These are phyloP conservation scores for Macrosiphum euphorbiae DNA, from an alignment of 2,888 invertebrate genomes.

Conservation along the genomic window DNA sequence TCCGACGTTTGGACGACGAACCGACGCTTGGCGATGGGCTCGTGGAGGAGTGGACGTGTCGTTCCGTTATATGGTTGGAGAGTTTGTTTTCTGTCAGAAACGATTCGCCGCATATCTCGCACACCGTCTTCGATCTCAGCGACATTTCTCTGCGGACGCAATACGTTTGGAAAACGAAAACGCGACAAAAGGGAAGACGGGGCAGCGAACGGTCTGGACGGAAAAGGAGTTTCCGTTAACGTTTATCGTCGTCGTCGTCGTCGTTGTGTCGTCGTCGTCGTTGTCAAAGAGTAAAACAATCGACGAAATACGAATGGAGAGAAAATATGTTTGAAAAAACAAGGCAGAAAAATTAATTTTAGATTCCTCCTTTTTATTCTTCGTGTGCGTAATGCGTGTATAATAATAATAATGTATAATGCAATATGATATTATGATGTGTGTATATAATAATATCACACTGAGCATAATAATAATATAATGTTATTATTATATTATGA, in stretches of 20 bases:
- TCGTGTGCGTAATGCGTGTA: neutral
- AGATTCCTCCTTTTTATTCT: constrained; percentile 35
- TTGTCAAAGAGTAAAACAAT: neutral
- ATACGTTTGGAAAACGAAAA: neutral
- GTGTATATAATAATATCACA: neutral
- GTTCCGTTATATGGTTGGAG: constrained; percentile 57
- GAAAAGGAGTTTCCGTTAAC: neutral
- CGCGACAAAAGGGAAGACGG: neutral
- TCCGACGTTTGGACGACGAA: constrained; percentile 48
- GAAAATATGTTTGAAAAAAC: neutral
- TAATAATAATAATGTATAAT: constrained; percentile 3
- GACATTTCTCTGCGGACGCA: constrained; percentile 11
- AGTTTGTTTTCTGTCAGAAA: constrained; percentile 60
- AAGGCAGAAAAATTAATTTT: constrained; percentile 40
- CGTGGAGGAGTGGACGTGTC: constrained; percentile 55
- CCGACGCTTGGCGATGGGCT: constrained; percentile 20
- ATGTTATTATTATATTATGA: neutral
- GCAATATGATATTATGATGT: neutral
- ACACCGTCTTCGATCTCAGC: constrained; percentile 51
- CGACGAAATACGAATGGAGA: neutral
- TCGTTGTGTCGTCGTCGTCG: neutral
- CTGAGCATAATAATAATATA: neutral
- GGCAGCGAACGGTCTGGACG: neutral
- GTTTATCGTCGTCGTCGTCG: neutral
- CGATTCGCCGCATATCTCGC: constrained; percentile 60